Base-by-base conservation (phyloP, 2,797 vertebrate genomes). In the Poecilia wingei region DNA sequence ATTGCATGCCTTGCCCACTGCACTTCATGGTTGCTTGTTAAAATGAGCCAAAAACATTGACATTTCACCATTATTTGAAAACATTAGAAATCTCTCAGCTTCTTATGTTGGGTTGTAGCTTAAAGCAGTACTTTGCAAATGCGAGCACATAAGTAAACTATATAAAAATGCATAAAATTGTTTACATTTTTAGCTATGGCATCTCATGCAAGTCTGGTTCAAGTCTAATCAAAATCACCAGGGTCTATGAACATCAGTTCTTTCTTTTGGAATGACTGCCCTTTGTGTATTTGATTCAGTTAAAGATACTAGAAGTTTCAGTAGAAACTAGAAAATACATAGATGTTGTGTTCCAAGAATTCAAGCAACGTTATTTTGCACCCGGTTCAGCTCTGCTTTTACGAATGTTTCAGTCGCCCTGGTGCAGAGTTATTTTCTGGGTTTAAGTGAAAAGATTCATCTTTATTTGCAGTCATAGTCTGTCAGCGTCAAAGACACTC, bases 391-490 rank as follows among this genome's bases (percentile, higher is more conserved):
- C 73, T 83, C 71, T 77, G 53, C 73, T 77, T 75, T 69, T 51
- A 64, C 28, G 69, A 82, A 78, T 51, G 46, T 78, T 81, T 84
- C 28, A 82, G 59, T 85, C 71, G 41, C 53, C 83, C 31, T 31
- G 28, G 41, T 39, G 7, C 70, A 51, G 31, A 78, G 36, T 72
- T 66, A 33, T 78, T 85, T 78, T 82, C 57, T 57, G 46, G 61
- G 69, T 64, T 79, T 55, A 31, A 80, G 76, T 81, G 64, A 80
- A 79, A 68, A 87, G 77, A 79, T 87, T 80, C 78, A 76, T 83
- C 80, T 79, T 75, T 81, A 83, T 87, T 77, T 86, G 80, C 83
- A 82, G 75, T 82, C 78, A 47, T 78, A 77, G 74, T 74, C 61
- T 55, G 69, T 78, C 75, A 72, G 71, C 80, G 79, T 88, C 85